Conservation (phyloP, 2,888 invertebrate genomes). For the Patella depressa region DNA sequence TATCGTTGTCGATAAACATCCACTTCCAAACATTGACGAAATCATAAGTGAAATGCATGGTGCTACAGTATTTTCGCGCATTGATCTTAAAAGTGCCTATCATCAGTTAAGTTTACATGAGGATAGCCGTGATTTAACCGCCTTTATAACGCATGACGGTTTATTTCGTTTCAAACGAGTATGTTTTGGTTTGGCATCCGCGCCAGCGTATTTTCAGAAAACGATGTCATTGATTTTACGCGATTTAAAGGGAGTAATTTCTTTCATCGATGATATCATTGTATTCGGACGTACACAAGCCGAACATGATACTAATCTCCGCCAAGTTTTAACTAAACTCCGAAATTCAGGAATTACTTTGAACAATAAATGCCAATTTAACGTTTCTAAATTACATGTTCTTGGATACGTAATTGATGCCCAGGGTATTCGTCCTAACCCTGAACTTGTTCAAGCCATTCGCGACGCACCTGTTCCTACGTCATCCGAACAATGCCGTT, state of each 20-base stretch:
- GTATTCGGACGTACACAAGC: too few relatives aligned
- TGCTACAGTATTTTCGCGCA: background rate
- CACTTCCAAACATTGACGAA: constrained; percentile 8
- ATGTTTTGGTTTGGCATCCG: background rate
- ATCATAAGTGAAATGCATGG: background rate
- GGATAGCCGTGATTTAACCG: constrained; percentile 2
- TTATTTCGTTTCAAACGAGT: background rate
- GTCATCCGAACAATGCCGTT: background rate
- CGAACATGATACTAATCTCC: too few relatives aligned
- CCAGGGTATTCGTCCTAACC: background rate
- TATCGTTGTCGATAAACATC: constrained; percentile 2
- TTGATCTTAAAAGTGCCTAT: background rate
- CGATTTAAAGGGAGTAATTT: too few relatives aligned
- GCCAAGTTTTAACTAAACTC: too few relatives aligned
- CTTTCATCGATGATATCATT: too few relatives aligned
- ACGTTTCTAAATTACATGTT: background rate
- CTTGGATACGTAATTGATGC: background rate
- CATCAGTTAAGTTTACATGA: background rate
- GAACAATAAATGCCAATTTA: background rate
- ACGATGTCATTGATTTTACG: background rate
- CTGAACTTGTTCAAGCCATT: background rate
- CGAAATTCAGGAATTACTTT: too few relatives aligned
- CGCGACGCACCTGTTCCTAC: background rate
- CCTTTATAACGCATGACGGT: background rate
- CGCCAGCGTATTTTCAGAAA: background rate